phyloP scores from a whole-genome alignment of 2,797 vertebrate genomes.

The Cephalopachus bancanus region DNA sequence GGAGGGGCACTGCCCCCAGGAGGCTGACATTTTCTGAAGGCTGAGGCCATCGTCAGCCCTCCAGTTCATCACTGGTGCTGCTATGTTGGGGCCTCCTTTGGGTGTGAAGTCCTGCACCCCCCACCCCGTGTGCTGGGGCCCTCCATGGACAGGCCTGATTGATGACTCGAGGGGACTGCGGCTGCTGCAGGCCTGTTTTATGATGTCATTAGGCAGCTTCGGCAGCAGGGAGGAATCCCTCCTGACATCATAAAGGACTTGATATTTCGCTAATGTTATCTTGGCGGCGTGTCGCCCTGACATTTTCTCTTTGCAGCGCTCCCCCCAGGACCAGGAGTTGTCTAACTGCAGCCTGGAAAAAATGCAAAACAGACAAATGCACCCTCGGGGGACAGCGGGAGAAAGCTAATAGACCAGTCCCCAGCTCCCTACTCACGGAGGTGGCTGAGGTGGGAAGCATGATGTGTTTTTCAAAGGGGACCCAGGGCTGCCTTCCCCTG shows the following conservation, averaged over 20 bases:
- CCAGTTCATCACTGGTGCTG: background rate
- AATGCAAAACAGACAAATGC: conserved; percentile 91
- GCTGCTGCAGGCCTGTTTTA: conserved; percentile 89
- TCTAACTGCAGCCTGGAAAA: conserved; percentile 88
- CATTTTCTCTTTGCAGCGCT: conserved; percentile 88
- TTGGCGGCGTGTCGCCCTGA: conserved; percentile 88
- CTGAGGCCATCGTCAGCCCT: background rate
- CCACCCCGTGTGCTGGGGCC: conserved; percentile 48
- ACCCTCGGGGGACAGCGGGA: conserved; percentile 85
- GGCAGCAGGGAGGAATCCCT: conserved; percentile 90
- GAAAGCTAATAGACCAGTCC: conserved; percentile 87
- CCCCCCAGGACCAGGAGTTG: conserved; percentile 88
- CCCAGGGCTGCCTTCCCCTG: conserved; percentile 33
- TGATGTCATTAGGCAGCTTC: conserved; percentile 91
- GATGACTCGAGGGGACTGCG: conserved; percentile 87
- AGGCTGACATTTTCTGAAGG: background rate
- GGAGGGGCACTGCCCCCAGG: background rate
- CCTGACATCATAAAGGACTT: conserved; percentile 92
- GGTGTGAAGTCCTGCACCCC: conserved; percentile 33
- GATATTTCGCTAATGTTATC: conserved; percentile 92
- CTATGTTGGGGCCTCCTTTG: conserved; percentile 28
- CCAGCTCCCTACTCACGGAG: conserved; percentile 80
- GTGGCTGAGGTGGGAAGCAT: conserved; percentile 86
- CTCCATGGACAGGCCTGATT: conserved; percentile 87
- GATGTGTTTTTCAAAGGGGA: conserved; percentile 86